Conservation (phyloP, 1,140 invertebrate species). For the Cherax destructor region DNA sequence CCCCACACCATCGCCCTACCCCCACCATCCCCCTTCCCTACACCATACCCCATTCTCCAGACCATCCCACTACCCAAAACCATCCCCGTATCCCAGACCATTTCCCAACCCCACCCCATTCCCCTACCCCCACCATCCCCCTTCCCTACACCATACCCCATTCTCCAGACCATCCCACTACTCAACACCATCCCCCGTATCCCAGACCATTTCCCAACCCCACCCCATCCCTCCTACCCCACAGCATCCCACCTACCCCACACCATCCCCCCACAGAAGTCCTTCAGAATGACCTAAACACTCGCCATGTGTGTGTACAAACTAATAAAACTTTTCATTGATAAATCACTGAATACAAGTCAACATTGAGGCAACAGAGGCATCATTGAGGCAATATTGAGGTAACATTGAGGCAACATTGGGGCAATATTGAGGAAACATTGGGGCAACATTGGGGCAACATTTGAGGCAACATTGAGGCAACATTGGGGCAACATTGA, state of each 20-base stretch:
- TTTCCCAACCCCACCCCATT: neutral
- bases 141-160: neutral
- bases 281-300: too few relatives aligned
- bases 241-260: neutral
- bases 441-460: too few relatives aligned
- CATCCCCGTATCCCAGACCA: neutral
- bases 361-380: too few relatives aligned
- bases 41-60: neutral
- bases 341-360: too few relatives aligned
- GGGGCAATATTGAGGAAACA: too few relatives aligned
- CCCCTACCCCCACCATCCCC: neutral
- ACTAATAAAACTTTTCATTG: too few relatives aligned
- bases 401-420: too few relatives aligned
- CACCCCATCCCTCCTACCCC: neutral
- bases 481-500: too few relatives aligned
- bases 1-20: neutral
- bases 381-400: too few relatives aligned
- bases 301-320: too few relatives aligned
- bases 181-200: neutral
- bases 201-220: neutral
- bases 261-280: neutral
- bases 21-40: neutral
- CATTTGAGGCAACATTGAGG: too few relatives aligned
- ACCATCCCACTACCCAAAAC: neutral
- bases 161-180: neutral